Evolutionary conservation across 1,140 invertebrate genomes (phyloP).

Genomic region (Neodiprion fabricii): DNA sequence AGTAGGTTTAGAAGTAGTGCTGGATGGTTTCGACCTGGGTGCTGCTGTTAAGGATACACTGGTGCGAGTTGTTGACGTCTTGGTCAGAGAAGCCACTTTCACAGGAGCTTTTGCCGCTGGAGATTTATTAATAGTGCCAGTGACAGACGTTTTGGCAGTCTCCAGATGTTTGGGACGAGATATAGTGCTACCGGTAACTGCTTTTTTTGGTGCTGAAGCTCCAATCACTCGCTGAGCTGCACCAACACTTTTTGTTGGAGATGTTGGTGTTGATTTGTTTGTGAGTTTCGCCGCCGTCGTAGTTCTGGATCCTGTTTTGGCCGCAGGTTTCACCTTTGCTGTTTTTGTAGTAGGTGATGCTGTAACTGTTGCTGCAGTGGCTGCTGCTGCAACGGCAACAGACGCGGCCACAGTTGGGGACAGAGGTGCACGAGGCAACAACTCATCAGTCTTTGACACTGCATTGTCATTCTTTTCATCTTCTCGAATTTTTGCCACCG

Average conservation of each 20-base stretch:
- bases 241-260: slow-evolving; percentile 44
- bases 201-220: slow-evolving; percentile 40
- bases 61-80: slow-evolving; percentile 16
- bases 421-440: slow-evolving; percentile 32
- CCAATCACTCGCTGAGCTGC: slow-evolving; percentile 35
- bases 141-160: slow-evolving; percentile 25
- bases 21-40: slow-evolving; percentile 43
- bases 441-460: slow-evolving; percentile 2
- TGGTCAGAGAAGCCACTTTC: slow-evolving; percentile 31
- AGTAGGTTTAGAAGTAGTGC: slow-evolving; percentile 16
- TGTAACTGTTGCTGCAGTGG: slow-evolving; percentile 31
- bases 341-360: slow-evolving; percentile 34
- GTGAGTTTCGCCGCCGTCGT: slow-evolving; percentile 35
- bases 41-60: slow-evolving; percentile 27
- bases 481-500: background rate
- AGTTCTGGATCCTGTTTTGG: slow-evolving; percentile 29
- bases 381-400: slow-evolving; percentile 40
- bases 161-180: slow-evolving; percentile 29
- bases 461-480: background rate
- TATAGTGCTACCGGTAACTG: slow-evolving; percentile 22
- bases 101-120: slow-evolving; percentile 29
- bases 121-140: slow-evolving; percentile 27
- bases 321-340: slow-evolving; percentile 34
- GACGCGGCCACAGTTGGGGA: slow-evolving; percentile 40
- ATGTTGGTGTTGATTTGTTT: slow-evolving; percentile 48